Percentiles rank a stretch among this genome's conserved stretches.
Evolutionary conservation across 1,140 invertebrate species (phyloP).

Genomic region (Aricia agestis): DNA sequence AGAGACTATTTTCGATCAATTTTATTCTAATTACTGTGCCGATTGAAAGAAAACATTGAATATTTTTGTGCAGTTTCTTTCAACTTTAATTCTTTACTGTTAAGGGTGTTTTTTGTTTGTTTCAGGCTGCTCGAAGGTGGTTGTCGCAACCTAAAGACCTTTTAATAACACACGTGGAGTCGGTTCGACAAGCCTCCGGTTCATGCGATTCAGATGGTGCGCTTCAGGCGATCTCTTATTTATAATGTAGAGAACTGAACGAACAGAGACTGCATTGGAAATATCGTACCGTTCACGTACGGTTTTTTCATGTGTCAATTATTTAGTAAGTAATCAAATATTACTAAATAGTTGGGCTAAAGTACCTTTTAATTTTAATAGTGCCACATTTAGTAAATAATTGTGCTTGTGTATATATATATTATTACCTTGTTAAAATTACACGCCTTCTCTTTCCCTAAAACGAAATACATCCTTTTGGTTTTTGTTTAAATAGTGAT

Average conservation of each 20-base stretch:
- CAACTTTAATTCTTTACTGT: constrained; percentile 4
- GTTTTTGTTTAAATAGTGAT: no score
- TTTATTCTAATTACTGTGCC: constrained; percentile 25
- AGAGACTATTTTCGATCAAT: constrained; percentile 8
- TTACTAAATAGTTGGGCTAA: no score
- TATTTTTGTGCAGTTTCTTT: constrained; percentile 22
- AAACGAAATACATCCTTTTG: no score
- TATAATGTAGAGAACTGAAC: constrained; percentile 39
- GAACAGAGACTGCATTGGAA: constrained; percentile 4
- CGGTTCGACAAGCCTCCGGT: constrained; percentile 46
- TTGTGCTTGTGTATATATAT: no score
- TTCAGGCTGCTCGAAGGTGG: constrained; percentile 22
- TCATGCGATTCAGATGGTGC: constrained; percentile 48
- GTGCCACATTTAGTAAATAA: no score
- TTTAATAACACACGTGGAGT: constrained; percentile 52
- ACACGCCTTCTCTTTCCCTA: no score
- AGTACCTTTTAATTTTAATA: no score
- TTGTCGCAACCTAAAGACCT: constrained; percentile 51
- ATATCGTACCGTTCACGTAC: background rate
- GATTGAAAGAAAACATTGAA: constrained; percentile 35
- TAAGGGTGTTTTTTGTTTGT: constrained; percentile 29
- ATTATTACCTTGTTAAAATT: no score
- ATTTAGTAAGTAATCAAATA: no score
- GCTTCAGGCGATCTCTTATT: constrained; percentile 55
- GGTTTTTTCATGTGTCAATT: no score